Evolutionary conservation across 2,113 vertebrate species (phyloP), one percentile per base, ranked within the genome.

Genomic region (Plectropomus leopardus): DNA sequence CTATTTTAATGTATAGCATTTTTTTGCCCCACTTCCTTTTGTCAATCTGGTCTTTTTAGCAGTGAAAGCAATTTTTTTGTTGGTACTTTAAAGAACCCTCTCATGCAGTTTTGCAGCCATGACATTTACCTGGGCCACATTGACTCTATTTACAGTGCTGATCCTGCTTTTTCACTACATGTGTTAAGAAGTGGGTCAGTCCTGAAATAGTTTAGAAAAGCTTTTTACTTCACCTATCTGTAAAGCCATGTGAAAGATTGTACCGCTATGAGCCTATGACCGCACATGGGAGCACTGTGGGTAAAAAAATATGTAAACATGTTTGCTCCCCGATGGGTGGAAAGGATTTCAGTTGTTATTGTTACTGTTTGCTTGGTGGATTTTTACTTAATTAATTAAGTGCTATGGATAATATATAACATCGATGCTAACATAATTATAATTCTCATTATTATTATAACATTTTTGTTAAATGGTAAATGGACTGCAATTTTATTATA

Each of bases 131-230:
- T 28, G 3, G 26, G 28, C 42, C 42, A 44, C 10, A 13, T 21
- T n/a, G 50, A 63, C 65, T 28, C 19, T 30, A 57, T 63, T 47
- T 30, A 42, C 45, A 51, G 26, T 47, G 57, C 30, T 63, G 75
- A 68, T 44, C 7, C 24, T 64, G 24, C 34, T 72, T 67, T 60
- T 54, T 67, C 14, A 15, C 30, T 4, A 15, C n/a, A 26, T 13
- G 32, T 36, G 6, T n/a, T 24, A 4, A 61, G 24, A 78, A 78
- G 45, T 66, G 54, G 59, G 67, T 74, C 58, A 66, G 32, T 28
- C 3, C 11, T 2, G 21, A 17, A 45, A 24, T 58, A 32, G 21
- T 67, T 51, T 24, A 59, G 8, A 13, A 4, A 32, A 21, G 36
- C 60, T 50, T 68, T 51, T 76, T 55, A 76, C 28, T 10, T 54